Percentiles rank a stretch among this genome's conserved stretches.
Conservation (phyloP, 2,888 invertebrate genomes). For the Machimus atricapillus region DNA sequence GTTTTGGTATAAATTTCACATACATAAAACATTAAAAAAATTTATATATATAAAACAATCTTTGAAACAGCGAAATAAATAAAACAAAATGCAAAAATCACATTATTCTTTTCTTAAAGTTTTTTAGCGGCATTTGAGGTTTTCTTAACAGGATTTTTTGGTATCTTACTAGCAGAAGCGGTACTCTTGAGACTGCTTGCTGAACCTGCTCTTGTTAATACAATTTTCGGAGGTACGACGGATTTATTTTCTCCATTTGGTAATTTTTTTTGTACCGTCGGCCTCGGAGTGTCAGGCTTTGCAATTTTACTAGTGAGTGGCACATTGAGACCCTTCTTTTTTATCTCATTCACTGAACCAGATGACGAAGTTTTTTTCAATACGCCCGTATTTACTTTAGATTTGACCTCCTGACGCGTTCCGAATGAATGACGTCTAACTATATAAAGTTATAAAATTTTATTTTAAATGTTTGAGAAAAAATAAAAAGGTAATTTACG, state of each 20-base stretch:
- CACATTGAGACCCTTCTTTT: neutral
- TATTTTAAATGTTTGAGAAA: neutral
- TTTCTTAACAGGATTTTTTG: neutral
- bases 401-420: constrained; percentile 7
- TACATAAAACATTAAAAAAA: neutral
- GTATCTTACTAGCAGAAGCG: neutral
- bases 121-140: neutral
- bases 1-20: neutral
- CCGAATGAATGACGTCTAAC: constrained; percentile 31
- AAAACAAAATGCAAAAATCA: neutral
- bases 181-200: neutral
- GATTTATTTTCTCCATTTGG: neutral
- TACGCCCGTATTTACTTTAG: neutral
- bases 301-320: neutral
- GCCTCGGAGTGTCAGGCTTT: constrained; percentile 42
- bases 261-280: neutral
- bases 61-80: neutral
- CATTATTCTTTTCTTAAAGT: neutral
- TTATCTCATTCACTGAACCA: neutral
- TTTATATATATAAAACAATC: neutral
- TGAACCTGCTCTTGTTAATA: neutral
- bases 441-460: neutral
- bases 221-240: neutral
- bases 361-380: neutral
- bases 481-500: neutral